phyloP scores from a whole-genome alignment of 2,113 vertebrate genomes.

The Cryptotis parvus region DNA sequence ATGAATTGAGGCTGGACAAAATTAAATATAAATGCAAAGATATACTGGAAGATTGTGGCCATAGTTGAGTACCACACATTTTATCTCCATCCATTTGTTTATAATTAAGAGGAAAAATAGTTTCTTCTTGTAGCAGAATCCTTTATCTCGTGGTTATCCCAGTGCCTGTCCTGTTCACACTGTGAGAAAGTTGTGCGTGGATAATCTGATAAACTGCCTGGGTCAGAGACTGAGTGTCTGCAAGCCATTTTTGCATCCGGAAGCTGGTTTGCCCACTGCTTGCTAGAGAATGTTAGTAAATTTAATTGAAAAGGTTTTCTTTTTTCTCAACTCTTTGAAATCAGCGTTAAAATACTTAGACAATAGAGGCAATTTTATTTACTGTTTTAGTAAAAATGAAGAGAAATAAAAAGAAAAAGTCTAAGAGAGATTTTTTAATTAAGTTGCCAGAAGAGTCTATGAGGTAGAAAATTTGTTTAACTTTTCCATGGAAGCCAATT shows the following conservation, averaged over 20 bases:
- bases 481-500: slow-evolving; percentile 10
- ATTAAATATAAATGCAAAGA: background rate
- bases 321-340: background rate
- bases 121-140: background rate
- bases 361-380: background rate
- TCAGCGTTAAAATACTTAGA: slow-evolving; percentile 37
- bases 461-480: background rate
- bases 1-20: background rate
- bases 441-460: background rate
- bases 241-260: background rate
- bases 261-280: background rate
- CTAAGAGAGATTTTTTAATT: background rate
- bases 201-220: background rate
- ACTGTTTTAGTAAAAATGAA: background rate
- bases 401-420: background rate
- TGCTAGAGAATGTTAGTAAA: background rate
- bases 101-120: background rate
- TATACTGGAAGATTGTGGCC: background rate
- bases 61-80: background rate
- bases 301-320: background rate
- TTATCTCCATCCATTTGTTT: background rate
- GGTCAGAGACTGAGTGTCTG: background rate
- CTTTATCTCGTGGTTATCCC: background rate
- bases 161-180: background rate
- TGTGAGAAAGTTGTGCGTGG: background rate